Evolutionary conservation across 2,888 invertebrate species (phyloP).

Genomic region (Tenodera sinensis): DNA sequence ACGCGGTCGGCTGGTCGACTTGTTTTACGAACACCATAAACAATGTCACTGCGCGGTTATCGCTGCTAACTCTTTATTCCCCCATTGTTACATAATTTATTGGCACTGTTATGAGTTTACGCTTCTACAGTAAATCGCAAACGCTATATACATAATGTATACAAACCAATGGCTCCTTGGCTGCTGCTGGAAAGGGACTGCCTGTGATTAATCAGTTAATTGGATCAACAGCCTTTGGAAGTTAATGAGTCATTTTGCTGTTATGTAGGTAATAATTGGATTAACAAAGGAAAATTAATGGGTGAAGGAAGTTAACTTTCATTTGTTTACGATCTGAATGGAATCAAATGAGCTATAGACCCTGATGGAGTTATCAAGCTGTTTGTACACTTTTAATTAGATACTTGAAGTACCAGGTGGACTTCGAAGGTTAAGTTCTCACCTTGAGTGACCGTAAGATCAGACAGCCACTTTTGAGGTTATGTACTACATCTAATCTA

Average conservation of each 20-base stretch:
- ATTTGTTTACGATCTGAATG: neutral
- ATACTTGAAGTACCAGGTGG: neutral
- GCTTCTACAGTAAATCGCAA: neutral
- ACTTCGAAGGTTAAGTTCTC: neutral
- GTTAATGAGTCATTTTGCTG: neutral
- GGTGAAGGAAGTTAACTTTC: neutral
- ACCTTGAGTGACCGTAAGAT: neutral
- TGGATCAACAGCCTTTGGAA: neutral
- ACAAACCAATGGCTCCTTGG: neutral
- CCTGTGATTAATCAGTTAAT: neutral
- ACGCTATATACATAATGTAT: neutral
- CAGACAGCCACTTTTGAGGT: neutral
- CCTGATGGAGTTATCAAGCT: neutral
- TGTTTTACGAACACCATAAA: neutral
- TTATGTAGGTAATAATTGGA: neutral
- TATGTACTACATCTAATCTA: too few species aligned
- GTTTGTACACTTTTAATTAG: neutral
- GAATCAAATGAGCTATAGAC: neutral
- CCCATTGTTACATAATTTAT: neutral
- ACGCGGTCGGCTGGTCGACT: neutral
- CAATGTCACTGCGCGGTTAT: neutral
- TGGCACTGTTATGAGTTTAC: neutral
- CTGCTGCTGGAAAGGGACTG: neutral
- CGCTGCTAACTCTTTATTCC: neutral
- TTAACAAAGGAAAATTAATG: neutral